These are phyloP conservation scores for Mongoloraphidia duomilia DNA, from an alignment of 2,888 invertebrate genomes.

Conservation along the genomic window DNA sequence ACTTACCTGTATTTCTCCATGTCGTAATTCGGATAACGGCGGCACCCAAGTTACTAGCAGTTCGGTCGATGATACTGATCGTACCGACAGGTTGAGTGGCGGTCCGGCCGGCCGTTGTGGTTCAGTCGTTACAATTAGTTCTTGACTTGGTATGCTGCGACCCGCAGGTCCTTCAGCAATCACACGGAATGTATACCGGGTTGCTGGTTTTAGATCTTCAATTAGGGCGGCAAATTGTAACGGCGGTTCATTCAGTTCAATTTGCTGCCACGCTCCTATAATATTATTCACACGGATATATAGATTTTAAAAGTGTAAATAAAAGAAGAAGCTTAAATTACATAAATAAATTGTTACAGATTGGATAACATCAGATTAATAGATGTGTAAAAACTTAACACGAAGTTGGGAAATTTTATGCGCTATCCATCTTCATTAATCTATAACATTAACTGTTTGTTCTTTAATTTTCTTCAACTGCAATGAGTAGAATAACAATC, in stretches of 20 bases:
- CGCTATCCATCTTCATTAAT: too few relatives aligned
- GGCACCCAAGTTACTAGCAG: slow-evolving; percentile 61
- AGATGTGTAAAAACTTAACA: too few relatives aligned
- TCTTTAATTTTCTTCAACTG: too few relatives aligned
- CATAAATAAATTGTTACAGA: too few relatives aligned
- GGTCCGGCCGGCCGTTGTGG: slow-evolving; percentile 58
- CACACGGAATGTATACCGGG: slow-evolving; percentile 52
- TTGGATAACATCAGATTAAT: too few relatives aligned
- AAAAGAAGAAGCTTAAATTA: too few relatives aligned
- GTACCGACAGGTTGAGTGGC: slow-evolving; percentile 48
- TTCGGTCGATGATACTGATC: slow-evolving; percentile 58
- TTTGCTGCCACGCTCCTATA: slow-evolving; percentile 46
- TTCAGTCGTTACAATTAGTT: slow-evolving; percentile 47
- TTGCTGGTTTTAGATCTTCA: slow-evolving; percentile 55
- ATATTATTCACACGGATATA: not conserved
- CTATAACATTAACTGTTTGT: too few relatives aligned
- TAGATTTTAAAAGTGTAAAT: too few relatives aligned
- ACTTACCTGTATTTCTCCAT: slow-evolving; percentile 46
- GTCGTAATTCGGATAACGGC: slow-evolving; percentile 49
- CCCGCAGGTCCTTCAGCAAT: slow-evolving; percentile 63
- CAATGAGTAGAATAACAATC: too few relatives aligned
- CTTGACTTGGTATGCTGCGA: slow-evolving; percentile 49
- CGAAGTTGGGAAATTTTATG: too few relatives aligned
- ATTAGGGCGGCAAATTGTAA: slow-evolving; percentile 45
- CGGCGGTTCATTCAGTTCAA: slow-evolving; percentile 49